Conservation (phyloP, 2,888 invertebrate species). For the Dusona sp. region DNA sequence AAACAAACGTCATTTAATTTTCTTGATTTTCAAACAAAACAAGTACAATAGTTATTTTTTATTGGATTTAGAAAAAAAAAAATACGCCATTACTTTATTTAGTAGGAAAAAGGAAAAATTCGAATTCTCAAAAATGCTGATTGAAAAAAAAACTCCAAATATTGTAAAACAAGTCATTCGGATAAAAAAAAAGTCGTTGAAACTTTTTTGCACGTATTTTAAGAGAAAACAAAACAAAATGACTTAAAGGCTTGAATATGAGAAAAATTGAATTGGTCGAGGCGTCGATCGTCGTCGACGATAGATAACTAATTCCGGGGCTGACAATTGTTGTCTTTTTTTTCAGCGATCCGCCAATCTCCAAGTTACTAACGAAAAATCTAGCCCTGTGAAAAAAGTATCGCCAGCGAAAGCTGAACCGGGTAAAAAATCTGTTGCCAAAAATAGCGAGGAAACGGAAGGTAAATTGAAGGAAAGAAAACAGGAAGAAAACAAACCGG, state of each 20-base stretch:
- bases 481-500: conserved; percentile 86
- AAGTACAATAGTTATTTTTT: no score
- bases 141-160: no score
- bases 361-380: conserved; percentile 86
- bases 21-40: no score
- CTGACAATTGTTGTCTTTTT: conserved; percentile 57
- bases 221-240: neutral
- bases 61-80: no score
- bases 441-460: conserved; percentile 83
- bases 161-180: no score
- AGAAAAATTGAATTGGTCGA: neutral
- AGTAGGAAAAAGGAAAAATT: no score
- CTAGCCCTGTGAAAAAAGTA: conserved; percentile 87
- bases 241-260: neutral
- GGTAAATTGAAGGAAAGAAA: conserved; percentile 84
- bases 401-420: conserved; percentile 83
- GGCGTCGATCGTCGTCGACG: neutral
- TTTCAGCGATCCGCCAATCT: conserved; percentile 89
- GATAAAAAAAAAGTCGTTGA: neutral
- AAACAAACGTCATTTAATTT: no score
- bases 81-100: no score
- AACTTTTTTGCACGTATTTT: no score
- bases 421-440: conserved; percentile 86
- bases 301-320: neutral
- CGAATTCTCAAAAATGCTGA: no score